phyloP scores from a whole-genome alignment of 2,113 vertebrate species.

The Suricata suricatta region DNA sequence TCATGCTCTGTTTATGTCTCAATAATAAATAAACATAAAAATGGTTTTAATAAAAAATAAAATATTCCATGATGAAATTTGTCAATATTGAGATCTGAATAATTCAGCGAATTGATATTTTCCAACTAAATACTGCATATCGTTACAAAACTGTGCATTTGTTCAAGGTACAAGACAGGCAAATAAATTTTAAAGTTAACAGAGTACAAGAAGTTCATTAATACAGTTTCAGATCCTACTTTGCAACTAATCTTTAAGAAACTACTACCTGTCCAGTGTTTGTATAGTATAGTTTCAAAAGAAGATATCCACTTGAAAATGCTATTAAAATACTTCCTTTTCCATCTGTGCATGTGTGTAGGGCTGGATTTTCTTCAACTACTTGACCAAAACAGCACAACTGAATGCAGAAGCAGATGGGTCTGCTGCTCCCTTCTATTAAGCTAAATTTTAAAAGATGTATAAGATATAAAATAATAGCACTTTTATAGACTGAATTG shows the following conservation, averaged over 20 bases:
- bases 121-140: not conserved
- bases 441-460: not conserved
- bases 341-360: not conserved
- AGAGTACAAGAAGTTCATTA: not conserved
- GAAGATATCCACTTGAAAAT: not conserved
- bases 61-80: not conserved
- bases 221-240: not conserved
- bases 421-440: not conserved
- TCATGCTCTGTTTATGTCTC: too few species aligned
- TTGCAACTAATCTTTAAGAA: not conserved
- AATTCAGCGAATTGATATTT: not conserved
- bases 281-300: not conserved
- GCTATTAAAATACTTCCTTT: not conserved
- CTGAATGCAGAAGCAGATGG: not conserved
- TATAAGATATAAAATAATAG: not conserved
- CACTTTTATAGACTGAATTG: not conserved
- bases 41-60: too few species aligned
- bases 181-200: not conserved
- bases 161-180: not conserved
- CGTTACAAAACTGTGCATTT: not conserved
- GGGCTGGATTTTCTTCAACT: not conserved
- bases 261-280: not conserved
- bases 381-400: not conserved
- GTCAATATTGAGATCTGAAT: not conserved
- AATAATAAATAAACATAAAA: too few species aligned